Evolutionary conservation across 53 echinoderm and acorn worm species (phyloP), one percentile per base, ranked within the genome.

Genomic region (Patiria pectinifera): DNA sequence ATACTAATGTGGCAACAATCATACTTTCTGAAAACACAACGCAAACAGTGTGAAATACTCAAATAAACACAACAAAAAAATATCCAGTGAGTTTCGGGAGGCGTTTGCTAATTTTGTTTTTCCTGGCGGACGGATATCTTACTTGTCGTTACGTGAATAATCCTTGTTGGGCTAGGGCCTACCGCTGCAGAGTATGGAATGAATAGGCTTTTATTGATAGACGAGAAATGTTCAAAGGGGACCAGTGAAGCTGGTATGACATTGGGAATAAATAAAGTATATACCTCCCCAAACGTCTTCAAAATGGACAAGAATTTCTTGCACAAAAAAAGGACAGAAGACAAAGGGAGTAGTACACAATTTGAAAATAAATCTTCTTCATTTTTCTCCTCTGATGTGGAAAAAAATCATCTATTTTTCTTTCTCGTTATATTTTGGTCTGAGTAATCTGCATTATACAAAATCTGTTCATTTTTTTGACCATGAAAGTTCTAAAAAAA

Each of bases 131-230:
- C 49, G 62, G 84, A 58, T n/a, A 66, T 80, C 90, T 90, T 90
- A 90, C 90, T 90, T 90, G 90, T 66, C 63, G 90, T 16, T 43
- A 90, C 69, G 60, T 90, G 45, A 4, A 90, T 62, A 69, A 47
- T 90, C 90, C 90, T 81, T 80, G 90, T 90, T 59, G 90, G 90
- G 90, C 90, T 90, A 81, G 90, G 90, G 35, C n/a, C 90, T 69
- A 90, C 8, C 45, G 90, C 90, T 90, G 90, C 48, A 61, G 79
- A 90, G 23, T 86, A 90, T 62, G 90, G 62, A 90, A 90, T 48
- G 90, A 66, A 90, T 81, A 81, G 21, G 19, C 69, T 90, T 78
- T 90, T 81, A 80, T 66, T 90, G 69, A 90, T 23, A 74, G 74
- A 74, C 11, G 74, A 74, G 74, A 74, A 24, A 23, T 74, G 74